phyloP scores from a whole-genome alignment of 2,113 vertebrate genomes.

The Pao palembangensis region DNA sequence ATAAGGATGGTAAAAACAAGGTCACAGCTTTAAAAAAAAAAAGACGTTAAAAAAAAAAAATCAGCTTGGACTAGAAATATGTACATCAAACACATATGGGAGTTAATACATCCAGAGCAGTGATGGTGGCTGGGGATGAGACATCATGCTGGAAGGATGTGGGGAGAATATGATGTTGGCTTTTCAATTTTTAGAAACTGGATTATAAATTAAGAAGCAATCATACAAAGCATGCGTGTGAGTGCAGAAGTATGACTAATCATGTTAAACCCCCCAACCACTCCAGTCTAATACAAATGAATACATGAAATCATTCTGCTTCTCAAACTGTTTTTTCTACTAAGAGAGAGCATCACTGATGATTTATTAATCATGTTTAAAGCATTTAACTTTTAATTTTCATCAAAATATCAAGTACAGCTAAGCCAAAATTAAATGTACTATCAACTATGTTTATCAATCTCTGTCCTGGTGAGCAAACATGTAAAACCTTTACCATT shows the following conservation, averaged over 20 bases:
- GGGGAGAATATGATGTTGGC: conserved; percentile 41
- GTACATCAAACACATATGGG: conserved; percentile 44
- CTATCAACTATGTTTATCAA: too few relatives aligned
- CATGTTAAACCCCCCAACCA: conserved; percentile 25
- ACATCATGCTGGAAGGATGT: conserved; percentile 31
- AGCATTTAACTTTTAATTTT: background rate
- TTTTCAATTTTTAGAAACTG: conserved; percentile 37
- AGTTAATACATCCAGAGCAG: conserved; percentile 56
- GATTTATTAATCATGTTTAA: conserved; percentile 4
- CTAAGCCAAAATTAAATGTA: too few relatives aligned
- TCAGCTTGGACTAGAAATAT: conserved; percentile 42
- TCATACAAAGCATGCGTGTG: conserved; percentile 17
- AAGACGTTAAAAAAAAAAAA: conserved; percentile 23
- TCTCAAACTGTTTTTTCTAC: conserved; percentile 16
- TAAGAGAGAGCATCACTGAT: conserved; percentile 4
- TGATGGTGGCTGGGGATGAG: conserved; percentile 43
- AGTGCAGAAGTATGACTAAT: conserved; percentile 45
- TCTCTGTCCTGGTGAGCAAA: too few relatives aligned
- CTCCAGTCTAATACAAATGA: conserved; percentile 8
- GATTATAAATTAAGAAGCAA: conserved; percentile 32
- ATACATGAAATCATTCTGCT: conserved; percentile 21
- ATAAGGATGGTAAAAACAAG: conserved; percentile 38
- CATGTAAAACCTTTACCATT: background rate
- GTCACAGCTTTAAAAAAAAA: conserved; percentile 11
- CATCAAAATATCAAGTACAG: background rate